Evolutionary conservation across 2,888 invertebrate species (phyloP).

Genomic region (Caenorhabditis sp.): DNA sequence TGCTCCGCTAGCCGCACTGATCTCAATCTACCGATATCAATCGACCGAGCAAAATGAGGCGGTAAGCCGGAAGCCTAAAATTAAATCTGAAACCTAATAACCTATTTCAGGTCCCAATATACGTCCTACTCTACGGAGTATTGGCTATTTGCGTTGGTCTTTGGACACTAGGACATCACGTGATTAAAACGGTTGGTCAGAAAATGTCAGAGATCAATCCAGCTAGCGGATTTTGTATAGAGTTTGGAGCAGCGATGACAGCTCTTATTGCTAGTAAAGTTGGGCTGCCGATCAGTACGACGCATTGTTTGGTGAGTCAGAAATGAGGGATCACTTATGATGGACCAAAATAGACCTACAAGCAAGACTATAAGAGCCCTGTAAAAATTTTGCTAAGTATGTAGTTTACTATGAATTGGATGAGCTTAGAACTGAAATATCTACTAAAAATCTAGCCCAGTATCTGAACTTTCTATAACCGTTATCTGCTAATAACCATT

Average conservation of each 20-base stretch:
- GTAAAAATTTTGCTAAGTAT: too few species aligned
- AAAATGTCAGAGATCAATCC: constrained; percentile 95
- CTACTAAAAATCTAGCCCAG: too few species aligned
- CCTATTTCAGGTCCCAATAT: constrained; percentile 73
- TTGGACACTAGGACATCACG: constrained; percentile 93
- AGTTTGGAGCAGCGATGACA: constrained; percentile 92
- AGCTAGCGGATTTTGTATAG: constrained; percentile 93
- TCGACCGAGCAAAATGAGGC: constrained; percentile 77
- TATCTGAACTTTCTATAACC: too few species aligned
- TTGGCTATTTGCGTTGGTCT: constrained; percentile 92
- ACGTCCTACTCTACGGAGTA: constrained; percentile 90
- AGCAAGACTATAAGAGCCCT: too few species aligned
- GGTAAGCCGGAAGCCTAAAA: constrained; percentile 10
- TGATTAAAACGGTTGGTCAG: constrained; percentile 94
- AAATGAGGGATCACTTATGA: background rate
- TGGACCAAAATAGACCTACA: too few species aligned
- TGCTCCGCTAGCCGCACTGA: constrained; percentile 91
- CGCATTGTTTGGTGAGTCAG: constrained; percentile 85
- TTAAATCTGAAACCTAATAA: background rate
- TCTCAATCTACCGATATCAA: constrained; percentile 87
- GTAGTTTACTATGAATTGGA: too few species aligned
- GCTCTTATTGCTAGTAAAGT: constrained; percentile 93
- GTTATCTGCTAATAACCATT: too few species aligned
- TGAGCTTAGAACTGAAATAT: too few species aligned
- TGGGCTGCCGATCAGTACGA: constrained; percentile 94